These are phyloP conservation scores for Acronicta psi DNA, from an alignment of 2,888 invertebrate species.

Conservation along the genomic window DNA sequence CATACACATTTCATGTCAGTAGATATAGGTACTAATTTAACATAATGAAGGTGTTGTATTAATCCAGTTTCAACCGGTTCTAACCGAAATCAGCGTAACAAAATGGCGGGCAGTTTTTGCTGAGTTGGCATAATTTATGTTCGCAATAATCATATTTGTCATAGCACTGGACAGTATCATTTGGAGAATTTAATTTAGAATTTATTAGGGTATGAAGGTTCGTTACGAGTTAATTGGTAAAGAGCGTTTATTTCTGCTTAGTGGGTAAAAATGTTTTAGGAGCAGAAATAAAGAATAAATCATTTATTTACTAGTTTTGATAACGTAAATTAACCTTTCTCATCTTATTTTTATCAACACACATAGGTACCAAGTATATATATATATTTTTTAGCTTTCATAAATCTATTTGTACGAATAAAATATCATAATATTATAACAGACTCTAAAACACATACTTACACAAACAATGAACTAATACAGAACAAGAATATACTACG, in stretches of 20 bases:
- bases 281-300: no score
- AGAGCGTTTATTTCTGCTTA: neutral
- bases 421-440: no score
- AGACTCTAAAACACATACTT: neutral
- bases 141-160: constrained; percentile 58
- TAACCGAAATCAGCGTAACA: constrained; percentile 15
- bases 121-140: constrained; percentile 63
- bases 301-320: no score
- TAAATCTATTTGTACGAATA: no score
- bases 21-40: constrained; percentile 16
- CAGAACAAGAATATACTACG: neutral
- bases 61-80: constrained; percentile 28
- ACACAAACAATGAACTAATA: constrained; percentile 3
- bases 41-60: constrained; percentile 30
- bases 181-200: constrained; percentile 40
- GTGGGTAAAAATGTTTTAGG: neutral
- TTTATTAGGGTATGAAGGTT: constrained; percentile 18
- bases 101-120: constrained; percentile 42
- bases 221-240: constrained; percentile 3
- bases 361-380: no score
- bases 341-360: no score
- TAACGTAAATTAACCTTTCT: no score
- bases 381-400: no score
- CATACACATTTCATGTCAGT: constrained; percentile 1
- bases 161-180: constrained; percentile 51